Base-by-base conservation (phyloP, 2,113 vertebrate genomes). In the Serinus canaria region DNA sequence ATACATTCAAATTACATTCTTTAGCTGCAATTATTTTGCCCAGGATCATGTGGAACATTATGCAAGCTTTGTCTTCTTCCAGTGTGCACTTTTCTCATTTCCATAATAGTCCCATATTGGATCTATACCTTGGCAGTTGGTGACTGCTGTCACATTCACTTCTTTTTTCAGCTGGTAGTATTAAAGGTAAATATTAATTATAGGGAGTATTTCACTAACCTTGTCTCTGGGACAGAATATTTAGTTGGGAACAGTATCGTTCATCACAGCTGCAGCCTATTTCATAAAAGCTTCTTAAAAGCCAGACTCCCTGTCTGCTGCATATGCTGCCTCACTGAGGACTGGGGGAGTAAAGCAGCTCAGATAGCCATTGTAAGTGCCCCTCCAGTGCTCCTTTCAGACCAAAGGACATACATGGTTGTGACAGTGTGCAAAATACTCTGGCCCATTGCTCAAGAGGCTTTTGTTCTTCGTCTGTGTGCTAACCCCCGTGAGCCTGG, bases 121-220 rank as follows among this genome's bases (percentile, higher is more conserved):
- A 92, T 60, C 53, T 44, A 4, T 64, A 44, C 11, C 64, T 76
- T 78, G 56, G 60, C 84, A 91, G 43, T 47, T 90, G 68, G 82
- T 50, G 79, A 60, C 62, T 76, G 55, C 80, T 89, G 85, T 81
- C 91, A 91, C 66, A 79, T 66, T 86, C 47, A 49, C 22, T 44
- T 88, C 56, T 87, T 72, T 87, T 93, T 90, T 60, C 82, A 78
- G 87, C 21, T 60, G 30, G 21, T 67, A 83, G 60, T 75, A 86
- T 90, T 90, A 88, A 94, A 80, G 39, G 27, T 77, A 85, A 90
- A 72, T 43, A 39, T 83, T 92, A 81, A 94, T 81, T 90, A 75
- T 10, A 81, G 59, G 31, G 43, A 83, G 37, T 93, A 64, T 68
- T 95, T 95, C 92, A 88, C 72, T 93, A 90, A 79, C 87, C 50